A percentile compares a stretch with the other conserved stretches of the same genome.
Evolutionary conservation across 1,140 invertebrate genomes (phyloP).

Genomic region (Scaptodrosophila lebanonensis): DNA sequence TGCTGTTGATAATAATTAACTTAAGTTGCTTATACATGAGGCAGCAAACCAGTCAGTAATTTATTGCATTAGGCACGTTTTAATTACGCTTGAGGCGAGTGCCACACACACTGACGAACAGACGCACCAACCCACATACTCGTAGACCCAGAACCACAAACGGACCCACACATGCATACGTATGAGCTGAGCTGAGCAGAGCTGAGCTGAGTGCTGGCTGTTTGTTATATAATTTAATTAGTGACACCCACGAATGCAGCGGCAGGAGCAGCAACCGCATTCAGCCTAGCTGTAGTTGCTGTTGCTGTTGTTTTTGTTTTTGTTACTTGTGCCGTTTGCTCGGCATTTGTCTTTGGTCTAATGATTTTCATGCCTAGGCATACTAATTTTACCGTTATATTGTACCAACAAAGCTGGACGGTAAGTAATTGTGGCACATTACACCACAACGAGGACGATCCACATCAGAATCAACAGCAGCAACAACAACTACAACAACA

Average conservation of each 20-base stretch:
- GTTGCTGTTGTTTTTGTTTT: too few relatives aligned
- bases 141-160: too few relatives aligned
- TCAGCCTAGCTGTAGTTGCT: neutral
- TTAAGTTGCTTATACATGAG: conserved; percentile 36
- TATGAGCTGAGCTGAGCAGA: conserved; percentile 14
- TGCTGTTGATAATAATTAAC: conserved; percentile 24
- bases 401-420: too few relatives aligned
- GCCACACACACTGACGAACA: conserved; percentile 2
- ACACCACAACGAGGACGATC: too few relatives aligned
- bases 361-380: conserved; percentile 66
- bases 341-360: conserved; percentile 24
- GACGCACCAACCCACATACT: neutral
- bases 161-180: too few relatives aligned
- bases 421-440: conserved; percentile 64
- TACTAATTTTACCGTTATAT: conserved; percentile 66
- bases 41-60: conserved; percentile 27
- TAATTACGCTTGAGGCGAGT: conserved; percentile 59
- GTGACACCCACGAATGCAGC: conserved; percentile 52
- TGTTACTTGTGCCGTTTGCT: too few relatives aligned
- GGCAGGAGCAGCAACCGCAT: neutral
- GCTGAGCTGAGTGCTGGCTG: conserved; percentile 9
- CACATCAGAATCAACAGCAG: too few relatives aligned
- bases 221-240: conserved; percentile 62
- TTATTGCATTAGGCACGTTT: conserved; percentile 55
- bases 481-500: neutral